Evolutionary conservation across 2,797 vertebrate species (phyloP).

Genomic region (Peromyscus melanophrys): DNA sequence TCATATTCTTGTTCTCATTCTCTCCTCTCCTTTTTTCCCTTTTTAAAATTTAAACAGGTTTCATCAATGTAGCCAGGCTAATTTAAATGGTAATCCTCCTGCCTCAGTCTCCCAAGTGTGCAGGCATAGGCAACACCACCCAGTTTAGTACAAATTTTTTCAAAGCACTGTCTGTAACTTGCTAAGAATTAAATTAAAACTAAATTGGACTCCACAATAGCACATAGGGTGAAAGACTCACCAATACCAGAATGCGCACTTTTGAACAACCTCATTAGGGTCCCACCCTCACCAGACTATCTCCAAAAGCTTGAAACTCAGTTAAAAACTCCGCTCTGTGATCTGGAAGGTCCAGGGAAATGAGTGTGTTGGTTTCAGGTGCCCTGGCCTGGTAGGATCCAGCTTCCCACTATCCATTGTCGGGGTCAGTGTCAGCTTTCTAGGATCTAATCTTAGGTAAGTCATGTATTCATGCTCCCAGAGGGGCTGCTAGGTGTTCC

Average conservation of each 20-base stretch:
- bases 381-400: background rate
- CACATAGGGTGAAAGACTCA: background rate
- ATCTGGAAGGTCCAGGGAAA: background rate
- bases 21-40: background rate
- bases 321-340: background rate
- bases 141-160: background rate
- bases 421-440: background rate
- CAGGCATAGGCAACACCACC: background rate
- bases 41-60: background rate
- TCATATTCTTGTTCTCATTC: background rate
- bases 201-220: background rate
- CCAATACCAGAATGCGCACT: background rate
- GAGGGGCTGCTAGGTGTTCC: background rate
- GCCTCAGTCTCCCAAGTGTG: background rate
- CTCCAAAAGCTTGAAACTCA: background rate
- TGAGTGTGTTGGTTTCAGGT: background rate
- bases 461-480: background rate
- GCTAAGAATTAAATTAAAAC: background rate
- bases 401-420: background rate
- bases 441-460: background rate
- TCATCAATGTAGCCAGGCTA: background rate
- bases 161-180: background rate
- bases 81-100: background rate
- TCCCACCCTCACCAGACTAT: background rate
- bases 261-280: background rate